Evolutionary conservation across 2,888 invertebrate genomes (phyloP), one percentile per base, ranked within the genome.

Genomic region (Coremacera marginata): DNA sequence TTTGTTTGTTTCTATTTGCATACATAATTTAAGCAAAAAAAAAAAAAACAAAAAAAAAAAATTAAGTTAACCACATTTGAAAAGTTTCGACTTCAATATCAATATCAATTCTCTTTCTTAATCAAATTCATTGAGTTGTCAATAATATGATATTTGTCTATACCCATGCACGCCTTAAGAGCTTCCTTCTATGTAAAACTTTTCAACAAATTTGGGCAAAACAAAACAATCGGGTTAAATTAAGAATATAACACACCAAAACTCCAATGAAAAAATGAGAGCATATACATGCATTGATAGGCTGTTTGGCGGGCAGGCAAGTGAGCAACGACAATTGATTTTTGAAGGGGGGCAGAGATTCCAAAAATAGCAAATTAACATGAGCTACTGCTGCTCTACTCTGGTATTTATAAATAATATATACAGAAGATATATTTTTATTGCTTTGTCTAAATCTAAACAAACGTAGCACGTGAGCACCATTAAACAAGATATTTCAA

Each of bases 111-210:
- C 44, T 44, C 44, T 44, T 44, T 44, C 44, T 7, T 4, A 44
- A 44, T 14, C 44, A 44, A 44, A 44, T 44, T 14, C 44, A 44
- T 44, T 44, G 11, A 44, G 44, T 44, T 11, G 2, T 44, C 44
- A 44, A 44, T 14, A 8, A 37, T 31, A 31, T 37, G 5, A 44
- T 44, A 44, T 44, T 11, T 44, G 11, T 70, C 57, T 57, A n/a
- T 57, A 34, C 22, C 25, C 60, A 51, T 11, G 62, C 11, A 62
- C 25, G 34, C n/a, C 44, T 37, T 31, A n/a, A 19, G 37, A 37
- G 65, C 37, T 25, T 65, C 65, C 44, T 37, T 44, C 67, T 44
- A 67, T 67, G 67, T 67, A 44, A 67, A 37, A 67, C 37, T 19
- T 31, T 67, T 67, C 44, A 65, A 37, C 65, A 63, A 63, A 63